Conservation (phyloP, 2,888 invertebrate genomes). For the Penaeus monodon region DNA sequence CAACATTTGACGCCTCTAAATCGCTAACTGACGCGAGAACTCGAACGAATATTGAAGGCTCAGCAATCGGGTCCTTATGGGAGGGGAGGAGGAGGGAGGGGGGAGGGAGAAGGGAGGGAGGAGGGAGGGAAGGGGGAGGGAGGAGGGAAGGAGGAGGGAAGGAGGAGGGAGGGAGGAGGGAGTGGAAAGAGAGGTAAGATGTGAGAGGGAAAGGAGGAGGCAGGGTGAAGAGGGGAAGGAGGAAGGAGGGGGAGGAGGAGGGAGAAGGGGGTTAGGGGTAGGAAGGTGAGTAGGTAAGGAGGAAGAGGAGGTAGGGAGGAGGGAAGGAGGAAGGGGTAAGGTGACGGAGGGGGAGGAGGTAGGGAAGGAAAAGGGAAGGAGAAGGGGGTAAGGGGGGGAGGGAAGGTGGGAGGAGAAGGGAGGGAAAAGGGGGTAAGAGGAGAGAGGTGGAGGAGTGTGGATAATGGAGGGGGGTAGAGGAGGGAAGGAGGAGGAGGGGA, state of each 20-base stretch:
- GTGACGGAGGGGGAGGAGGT: neutral
- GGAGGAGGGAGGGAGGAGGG: neutral
- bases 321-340: neutral
- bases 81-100: neutral
- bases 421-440: no score
- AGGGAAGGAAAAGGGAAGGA: neutral
- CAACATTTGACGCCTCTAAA: no score
- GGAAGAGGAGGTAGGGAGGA: neutral
- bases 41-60: neutral
- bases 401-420: no score
- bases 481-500: no score
- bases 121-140: neutral
- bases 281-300: neutral
- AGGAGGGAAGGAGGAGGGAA: neutral
- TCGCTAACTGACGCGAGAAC: neutral
- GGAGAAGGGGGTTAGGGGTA: neutral
- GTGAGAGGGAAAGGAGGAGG: neutral
- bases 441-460: no score
- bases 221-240: no score
- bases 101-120: no score
- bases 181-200: no score
- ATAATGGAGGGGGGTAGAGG: no score
- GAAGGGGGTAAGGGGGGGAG: no score
- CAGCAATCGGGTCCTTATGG: neutral
- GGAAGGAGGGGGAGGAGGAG: neutral